Evolutionary conservation across 2,888 invertebrate genomes (phyloP), one percentile per base, ranked within the genome.

Genomic region (Pardosa pseudoannulata): DNA sequence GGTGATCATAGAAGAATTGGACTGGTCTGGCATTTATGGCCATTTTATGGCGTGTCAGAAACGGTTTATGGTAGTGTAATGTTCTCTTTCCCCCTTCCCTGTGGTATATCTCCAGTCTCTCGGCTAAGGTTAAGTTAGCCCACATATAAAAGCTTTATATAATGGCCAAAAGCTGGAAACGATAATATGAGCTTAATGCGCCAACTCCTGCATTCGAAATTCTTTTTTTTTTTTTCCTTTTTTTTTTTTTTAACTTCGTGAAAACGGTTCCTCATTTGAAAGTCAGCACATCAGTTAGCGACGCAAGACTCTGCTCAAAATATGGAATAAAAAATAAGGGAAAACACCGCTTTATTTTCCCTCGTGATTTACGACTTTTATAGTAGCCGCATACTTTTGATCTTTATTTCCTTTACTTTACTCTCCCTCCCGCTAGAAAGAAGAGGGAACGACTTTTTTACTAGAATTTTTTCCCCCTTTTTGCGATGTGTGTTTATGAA

Each of bases 111-210:
- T 73, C 76, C 27, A 73, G 72, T 73, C 78, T 79, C 73, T 67
- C 79, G 64, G 50, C 79, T 28, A 68, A 56, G 76, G 85, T 79
- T 85, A 85, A 85, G 85, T 79, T 85, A 72, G 79, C 68, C 72
- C 78, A 85, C 85, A 79, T 85, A 85, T 85, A 79, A 83, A 85
- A 85, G 85, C 85, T 85, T 85, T 74, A 79, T 85, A 85, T 85
- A 85, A 85, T 85, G 85, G 85, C 85, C 85, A 79, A 83, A 85
- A 79, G 79, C 85, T 85, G 85, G 79, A 79, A 79, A 85, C 85
- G 79, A 85, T 85, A 85, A 85, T 85, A 78, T 85, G 85, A 71
- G 78, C 75, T 75, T 81, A 81, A 81, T 81, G 78, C 73, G 65
- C 65, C 62, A 78, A 85, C 85, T 85, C 73, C 67, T 79, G 79